phyloP scores from a whole-genome alignment of 1,140 invertebrate species.

The Watersipora subatra region DNA sequence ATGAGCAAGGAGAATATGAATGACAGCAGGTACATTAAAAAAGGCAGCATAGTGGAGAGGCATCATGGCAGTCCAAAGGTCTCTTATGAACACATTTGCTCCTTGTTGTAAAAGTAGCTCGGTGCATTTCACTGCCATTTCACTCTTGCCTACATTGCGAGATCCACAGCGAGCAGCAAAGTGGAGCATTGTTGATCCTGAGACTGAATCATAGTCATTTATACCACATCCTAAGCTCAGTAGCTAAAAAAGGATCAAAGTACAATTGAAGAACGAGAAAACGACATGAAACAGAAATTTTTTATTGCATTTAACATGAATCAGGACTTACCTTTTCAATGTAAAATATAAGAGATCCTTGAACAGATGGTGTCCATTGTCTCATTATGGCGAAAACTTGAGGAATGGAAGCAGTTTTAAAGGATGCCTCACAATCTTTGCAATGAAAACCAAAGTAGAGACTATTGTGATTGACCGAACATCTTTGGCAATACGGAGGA shows the following conservation, averaged over 20 bases:
- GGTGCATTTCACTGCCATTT: constrained; percentile 26
- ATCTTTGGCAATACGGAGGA: neutral
- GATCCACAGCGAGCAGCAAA: constrained; percentile 48
- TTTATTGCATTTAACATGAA: neutral
- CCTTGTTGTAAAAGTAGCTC: constrained; percentile 37
- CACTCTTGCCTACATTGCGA: constrained; percentile 42
- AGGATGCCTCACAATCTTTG: neutral
- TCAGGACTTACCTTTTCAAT: constrained; percentile 36
- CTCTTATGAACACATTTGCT: constrained; percentile 43
- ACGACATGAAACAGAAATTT: neutral
- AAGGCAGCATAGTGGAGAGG: constrained; percentile 47
- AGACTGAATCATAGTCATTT: constrained; percentile 46
- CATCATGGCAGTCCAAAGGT: constrained; percentile 49
- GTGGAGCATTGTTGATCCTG: constrained; percentile 48
- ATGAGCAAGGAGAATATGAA: constrained; percentile 39
- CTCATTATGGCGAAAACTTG: constrained; percentile 46
- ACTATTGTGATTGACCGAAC: neutral
- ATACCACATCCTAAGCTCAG: constrained; percentile 41
- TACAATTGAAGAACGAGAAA: neutral
- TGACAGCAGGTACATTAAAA: constrained; percentile 45
- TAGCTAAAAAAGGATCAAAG: constrained; percentile 28
- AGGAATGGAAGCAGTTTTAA: constrained; percentile 34
- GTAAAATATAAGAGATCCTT: constrained; percentile 42
- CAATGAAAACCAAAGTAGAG: neutral
- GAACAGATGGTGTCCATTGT: constrained; percentile 47